These are phyloP conservation scores for Cotesia vestalis DNA, from an alignment of 1,140 invertebrate species.

Conservation along the genomic window DNA sequence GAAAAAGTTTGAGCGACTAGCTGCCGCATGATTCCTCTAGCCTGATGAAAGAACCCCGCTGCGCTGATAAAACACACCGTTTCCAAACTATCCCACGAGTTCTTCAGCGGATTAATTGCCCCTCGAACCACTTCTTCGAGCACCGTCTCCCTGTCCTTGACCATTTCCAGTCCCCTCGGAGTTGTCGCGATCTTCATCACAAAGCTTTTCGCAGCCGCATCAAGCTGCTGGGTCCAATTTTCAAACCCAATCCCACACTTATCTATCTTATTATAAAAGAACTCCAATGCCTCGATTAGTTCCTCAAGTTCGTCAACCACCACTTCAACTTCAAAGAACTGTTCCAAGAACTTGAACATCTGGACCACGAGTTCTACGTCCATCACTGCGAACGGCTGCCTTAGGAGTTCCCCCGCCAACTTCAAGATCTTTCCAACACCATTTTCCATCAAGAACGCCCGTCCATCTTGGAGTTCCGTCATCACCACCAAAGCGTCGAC, in stretches of 20 bases:
- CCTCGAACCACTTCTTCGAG: slow-evolving; percentile 59
- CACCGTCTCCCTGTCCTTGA: slow-evolving; percentile 48
- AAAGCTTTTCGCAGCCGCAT: slow-evolving; percentile 57
- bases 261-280: slow-evolving; percentile 59
- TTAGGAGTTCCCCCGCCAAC: slow-evolving; percentile 49
- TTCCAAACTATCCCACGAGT: slow-evolving; percentile 56
- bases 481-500: slow-evolving; percentile 55
- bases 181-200: slow-evolving; percentile 54
- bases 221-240: slow-evolving; percentile 56
- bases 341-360: slow-evolving; percentile 53
- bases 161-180: slow-evolving; percentile 55
- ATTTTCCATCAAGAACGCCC: slow-evolving; percentile 48
- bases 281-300: slow-evolving; percentile 54
- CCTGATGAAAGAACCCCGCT: slow-evolving; percentile 50
- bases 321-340: slow-evolving; percentile 54
- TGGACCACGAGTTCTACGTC: slow-evolving; percentile 51
- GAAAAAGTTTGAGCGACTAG: slow-evolving; percentile 58
- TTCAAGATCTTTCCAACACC: slow-evolving; percentile 41
- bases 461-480: slow-evolving; percentile 54
- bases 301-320: slow-evolving; percentile 47
- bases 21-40: slow-evolving; percentile 48
- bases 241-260: slow-evolving; percentile 61
- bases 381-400: slow-evolving; percentile 61
- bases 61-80: slow-evolving; percentile 56
- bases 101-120: slow-evolving; percentile 54